Conservation (phyloP, 2,797 vertebrate genomes). For the Sebastes iracundus region DNA sequence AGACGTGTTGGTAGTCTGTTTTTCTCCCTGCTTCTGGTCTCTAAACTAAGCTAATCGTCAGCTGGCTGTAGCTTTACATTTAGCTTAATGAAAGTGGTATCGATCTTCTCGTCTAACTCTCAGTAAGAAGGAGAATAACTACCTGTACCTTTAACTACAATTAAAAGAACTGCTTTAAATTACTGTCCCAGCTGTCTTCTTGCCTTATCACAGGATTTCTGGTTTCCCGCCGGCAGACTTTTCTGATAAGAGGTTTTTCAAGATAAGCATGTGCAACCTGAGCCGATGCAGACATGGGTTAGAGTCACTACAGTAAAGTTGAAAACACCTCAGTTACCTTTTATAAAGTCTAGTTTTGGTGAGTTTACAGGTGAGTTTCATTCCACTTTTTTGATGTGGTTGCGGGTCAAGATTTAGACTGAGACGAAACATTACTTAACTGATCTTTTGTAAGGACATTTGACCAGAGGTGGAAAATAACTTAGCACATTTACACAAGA, state of each 20-base stretch:
- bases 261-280: slow-evolving; percentile 23
- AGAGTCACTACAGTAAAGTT: neutral
- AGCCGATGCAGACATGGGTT: neutral
- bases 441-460: neutral
- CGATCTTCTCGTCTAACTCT: neutral
- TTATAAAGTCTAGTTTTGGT: neutral
- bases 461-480: neutral
- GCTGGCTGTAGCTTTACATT: neutral
- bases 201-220: neutral
- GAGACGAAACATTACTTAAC: neutral
- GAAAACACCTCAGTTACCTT: neutral
- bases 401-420: neutral
- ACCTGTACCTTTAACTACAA: neutral
- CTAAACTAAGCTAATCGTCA: neutral
- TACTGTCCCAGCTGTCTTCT: neutral
- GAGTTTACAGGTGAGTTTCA: neutral
- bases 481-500: no score
- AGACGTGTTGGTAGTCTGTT: neutral
- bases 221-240: slow-evolving; percentile 12
- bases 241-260: slow-evolving; percentile 20
- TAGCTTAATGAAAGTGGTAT: neutral
- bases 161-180: rapidly evolving
- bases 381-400: neutral
- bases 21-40: no score
- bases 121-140: neutral